These are phyloP conservation scores for Phthorimaea operculella DNA, from an alignment of 1,140 invertebrate species.

Conservation along the genomic window DNA sequence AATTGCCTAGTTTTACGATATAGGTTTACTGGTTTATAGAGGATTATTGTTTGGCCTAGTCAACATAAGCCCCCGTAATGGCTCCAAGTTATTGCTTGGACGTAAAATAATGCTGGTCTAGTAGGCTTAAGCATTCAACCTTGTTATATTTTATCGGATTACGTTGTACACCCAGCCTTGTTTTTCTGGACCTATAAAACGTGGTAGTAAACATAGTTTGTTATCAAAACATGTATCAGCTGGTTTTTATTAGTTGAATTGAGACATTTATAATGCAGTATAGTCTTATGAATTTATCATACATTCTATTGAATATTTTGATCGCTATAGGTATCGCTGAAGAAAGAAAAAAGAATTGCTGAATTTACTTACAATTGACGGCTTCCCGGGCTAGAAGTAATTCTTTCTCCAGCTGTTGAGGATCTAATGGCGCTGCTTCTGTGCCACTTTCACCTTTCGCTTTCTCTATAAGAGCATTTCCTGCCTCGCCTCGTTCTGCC, in stretches of 20 bases:
- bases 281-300: too few species aligned
- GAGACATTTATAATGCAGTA: too few species aligned
- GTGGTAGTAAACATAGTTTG: too few species aligned
- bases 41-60: conserved; percentile 18
- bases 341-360: too few species aligned
- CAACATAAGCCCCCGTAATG: conserved; percentile 3
- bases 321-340: too few species aligned
- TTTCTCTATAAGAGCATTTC: conserved; percentile 67
- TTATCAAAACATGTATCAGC: too few species aligned
- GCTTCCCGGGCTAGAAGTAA: conserved; percentile 64
- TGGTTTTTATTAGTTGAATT: too few species aligned
- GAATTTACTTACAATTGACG: conserved; percentile 52
- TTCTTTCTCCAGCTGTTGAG: conserved; percentile 58
- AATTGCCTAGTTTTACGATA: conserved; percentile 35
- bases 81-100: not conserved
- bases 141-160: too few species aligned
- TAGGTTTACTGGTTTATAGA: conserved; percentile 18
- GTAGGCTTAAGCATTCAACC: too few species aligned
- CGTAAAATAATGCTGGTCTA: conserved; percentile 1
- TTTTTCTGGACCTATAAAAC: too few species aligned
- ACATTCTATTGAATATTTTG: too few species aligned
- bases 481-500: conserved; percentile 70
- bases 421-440: conserved; percentile 27
- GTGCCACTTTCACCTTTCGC: conserved; percentile 56
- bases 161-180: too few species aligned